Conservation (phyloP, 2,888 invertebrate species). For the Andrena bucephala region DNA sequence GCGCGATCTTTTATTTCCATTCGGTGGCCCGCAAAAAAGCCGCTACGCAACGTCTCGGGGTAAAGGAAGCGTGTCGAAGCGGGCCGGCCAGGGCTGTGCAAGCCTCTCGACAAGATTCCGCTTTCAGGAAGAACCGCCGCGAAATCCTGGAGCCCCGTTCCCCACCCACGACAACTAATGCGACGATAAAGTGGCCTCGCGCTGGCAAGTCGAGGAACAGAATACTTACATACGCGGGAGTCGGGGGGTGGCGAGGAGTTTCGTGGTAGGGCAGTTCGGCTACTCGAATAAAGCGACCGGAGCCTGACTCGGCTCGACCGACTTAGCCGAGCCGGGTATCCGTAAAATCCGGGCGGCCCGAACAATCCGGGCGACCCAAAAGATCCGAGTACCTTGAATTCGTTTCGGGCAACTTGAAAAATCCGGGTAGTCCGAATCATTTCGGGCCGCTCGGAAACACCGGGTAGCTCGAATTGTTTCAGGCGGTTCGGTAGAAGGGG, state of each 20-base stretch:
- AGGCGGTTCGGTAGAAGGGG: no score
- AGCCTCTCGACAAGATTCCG: conserved; percentile 51
- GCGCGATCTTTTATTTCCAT: conserved; percentile 29
- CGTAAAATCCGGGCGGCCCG: no score
- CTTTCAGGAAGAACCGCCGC: conserved; percentile 55
- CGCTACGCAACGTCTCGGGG: neutral
- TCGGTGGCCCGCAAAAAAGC: conserved; percentile 14
- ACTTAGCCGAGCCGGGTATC: no score
- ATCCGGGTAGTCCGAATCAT: no score
- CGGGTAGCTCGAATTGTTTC: no score
- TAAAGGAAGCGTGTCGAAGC: neutral
- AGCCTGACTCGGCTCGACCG: no score
- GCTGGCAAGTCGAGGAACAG: conserved; percentile 39
- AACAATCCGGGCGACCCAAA: no score
- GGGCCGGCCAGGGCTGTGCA: neutral
- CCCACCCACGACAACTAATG: conserved; percentile 33
- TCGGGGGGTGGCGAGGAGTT: neutral
- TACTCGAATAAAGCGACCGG: no score
- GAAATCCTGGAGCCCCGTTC: conserved; percentile 1
- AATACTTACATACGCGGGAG: neutral
- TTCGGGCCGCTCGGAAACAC: no score
- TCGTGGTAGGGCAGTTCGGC: neutral
- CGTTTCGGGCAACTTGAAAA: no score
- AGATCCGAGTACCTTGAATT: no score
- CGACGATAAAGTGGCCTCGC: conserved; percentile 39